Percentiles rank a stretch among this genome's conserved stretches.
Conservation (phyloP, 2,113 vertebrate species). For the Tor tambroides region DNA sequence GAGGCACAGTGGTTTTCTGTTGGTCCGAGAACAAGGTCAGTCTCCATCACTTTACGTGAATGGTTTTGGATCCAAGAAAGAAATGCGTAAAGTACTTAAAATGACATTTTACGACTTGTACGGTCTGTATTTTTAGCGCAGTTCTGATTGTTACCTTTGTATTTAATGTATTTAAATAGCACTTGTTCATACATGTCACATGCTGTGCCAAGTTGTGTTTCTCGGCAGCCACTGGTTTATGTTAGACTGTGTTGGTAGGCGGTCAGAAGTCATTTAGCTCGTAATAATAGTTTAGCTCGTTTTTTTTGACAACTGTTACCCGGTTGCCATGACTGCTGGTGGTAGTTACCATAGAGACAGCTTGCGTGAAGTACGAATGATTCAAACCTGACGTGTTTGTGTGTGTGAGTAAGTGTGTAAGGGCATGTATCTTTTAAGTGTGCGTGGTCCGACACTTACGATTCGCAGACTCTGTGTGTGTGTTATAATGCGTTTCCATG, state of each 20-base stretch:
- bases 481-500: constrained; percentile 37
- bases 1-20: neutral
- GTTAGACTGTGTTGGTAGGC: constrained; percentile 38
- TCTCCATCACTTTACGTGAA: neutral
- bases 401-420: constrained; percentile 48
- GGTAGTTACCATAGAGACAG: constrained; percentile 81
- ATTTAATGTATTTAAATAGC: constrained; percentile 2
- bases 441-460: constrained; percentile 24
- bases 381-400: constrained; percentile 59
- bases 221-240: neutral
- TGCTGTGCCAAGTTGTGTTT: neutral
- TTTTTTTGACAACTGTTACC: constrained; percentile 66
- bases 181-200: neutral
- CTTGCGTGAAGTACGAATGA: constrained; percentile 66
- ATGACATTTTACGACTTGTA: neutral
- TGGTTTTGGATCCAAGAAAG: neutral
- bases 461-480: constrained; percentile 16
- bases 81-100: neutral
- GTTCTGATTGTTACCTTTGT: neutral
- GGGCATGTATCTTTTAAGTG: constrained; percentile 38
- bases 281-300: constrained; percentile 72
- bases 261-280: constrained; percentile 61
- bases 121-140: neutral
- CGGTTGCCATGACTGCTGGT: constrained; percentile 77
- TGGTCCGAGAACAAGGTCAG: neutral